phyloP scores from a whole-genome alignment of 2,888 invertebrate genomes.

The Agonopterix arenella region DNA sequence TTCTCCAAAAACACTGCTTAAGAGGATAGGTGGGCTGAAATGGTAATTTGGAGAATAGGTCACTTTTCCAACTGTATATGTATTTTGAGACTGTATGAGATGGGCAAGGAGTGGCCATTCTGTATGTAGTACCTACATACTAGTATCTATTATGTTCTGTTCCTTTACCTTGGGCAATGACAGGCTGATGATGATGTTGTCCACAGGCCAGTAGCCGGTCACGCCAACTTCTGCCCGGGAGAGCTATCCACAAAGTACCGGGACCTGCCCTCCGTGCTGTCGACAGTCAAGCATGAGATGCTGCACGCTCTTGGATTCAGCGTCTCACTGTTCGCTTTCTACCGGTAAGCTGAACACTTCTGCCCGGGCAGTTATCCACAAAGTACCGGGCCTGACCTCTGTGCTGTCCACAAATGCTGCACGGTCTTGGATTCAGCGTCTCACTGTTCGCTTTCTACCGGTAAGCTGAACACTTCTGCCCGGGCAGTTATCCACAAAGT shows the following conservation, averaged over 20 bases:
- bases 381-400: conserved; percentile 92
- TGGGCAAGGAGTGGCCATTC: too few relatives aligned
- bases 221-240: conserved; percentile 98
- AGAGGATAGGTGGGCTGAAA: too few relatives aligned
- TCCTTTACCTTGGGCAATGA: too few relatives aligned
- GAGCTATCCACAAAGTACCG: conserved; percentile 94
- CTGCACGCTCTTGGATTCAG: conserved; percentile 98
- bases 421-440: conserved; percentile 97
- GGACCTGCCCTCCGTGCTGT: conserved; percentile 92
- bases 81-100: too few relatives aligned
- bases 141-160: too few relatives aligned
- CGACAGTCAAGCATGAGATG: conserved; percentile 99
- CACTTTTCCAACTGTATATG: too few relatives aligned
- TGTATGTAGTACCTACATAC: too few relatives aligned
- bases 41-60: too few relatives aligned
- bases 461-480: conserved; percentile 88
- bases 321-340: conserved; percentile 97
- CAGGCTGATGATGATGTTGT: too few relatives aligned
- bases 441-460: conserved; percentile 96
- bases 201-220: conserved; percentile 96
- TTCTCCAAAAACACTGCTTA: too few relatives aligned
- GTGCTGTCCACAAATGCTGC: conserved; percentile 97
- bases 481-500: conserved; percentile 93
- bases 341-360: conserved; percentile 50
- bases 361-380: conserved; percentile 80